Conservation (phyloP, 2,797 vertebrate species). For the Phoebastria nigripes region DNA sequence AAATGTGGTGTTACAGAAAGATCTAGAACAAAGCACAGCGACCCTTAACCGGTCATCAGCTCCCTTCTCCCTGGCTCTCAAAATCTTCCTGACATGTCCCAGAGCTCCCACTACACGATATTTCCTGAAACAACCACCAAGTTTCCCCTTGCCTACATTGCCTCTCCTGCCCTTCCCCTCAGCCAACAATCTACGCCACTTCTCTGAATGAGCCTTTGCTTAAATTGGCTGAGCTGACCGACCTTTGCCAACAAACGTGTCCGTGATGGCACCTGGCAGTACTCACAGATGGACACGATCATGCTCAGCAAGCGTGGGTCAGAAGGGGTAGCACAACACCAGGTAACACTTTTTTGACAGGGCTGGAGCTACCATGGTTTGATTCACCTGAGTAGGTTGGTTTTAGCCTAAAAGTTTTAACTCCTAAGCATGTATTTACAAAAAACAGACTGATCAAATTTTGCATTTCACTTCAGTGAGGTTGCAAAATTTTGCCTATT, state of each 20-base stretch:
- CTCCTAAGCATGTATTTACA: not conserved
- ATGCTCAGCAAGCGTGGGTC: not conserved
- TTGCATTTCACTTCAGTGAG: not conserved
- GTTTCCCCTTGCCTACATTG: not conserved
- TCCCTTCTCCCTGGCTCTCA: not conserved
- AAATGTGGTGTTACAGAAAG: not conserved
- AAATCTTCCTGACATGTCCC: not conserved
- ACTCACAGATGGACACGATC: not conserved
- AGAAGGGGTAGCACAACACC: not conserved
- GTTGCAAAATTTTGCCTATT: not conserved
- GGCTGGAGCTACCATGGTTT: not conserved
- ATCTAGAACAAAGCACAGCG: not conserved
- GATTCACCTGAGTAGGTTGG: not conserved
- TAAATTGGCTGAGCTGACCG: not conserved
- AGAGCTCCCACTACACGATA: not conserved
- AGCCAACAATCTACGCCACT: not conserved
- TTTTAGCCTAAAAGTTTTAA: not conserved
- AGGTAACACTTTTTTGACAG: not conserved
- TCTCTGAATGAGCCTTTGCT: not conserved
- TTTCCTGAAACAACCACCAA: not conserved
- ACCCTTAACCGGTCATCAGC: not conserved
- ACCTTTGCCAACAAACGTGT: not conserved
- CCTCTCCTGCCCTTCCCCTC: not conserved
- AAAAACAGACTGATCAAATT: not conserved
- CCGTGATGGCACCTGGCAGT: not conserved